Conservation (phyloP, 2,888 invertebrate genomes). For the Aporophyla nigra region DNA sequence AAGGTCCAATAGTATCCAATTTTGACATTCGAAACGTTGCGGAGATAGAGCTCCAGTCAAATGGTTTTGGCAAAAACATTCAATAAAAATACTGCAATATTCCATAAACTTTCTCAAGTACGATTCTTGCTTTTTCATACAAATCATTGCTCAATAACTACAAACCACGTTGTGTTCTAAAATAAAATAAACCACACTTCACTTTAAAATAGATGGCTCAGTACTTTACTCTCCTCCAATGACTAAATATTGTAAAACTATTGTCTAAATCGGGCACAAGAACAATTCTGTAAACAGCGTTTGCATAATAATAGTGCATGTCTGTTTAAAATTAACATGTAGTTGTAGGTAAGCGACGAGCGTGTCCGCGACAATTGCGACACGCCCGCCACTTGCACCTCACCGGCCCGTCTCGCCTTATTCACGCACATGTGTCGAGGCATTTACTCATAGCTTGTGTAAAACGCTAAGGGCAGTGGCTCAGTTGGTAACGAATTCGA, state of each 20-base stretch:
- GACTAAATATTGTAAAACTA: slow-evolving; percentile 31
- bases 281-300: slow-evolving; percentile 38
- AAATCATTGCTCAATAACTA: neutral
- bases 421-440: slow-evolving; percentile 29
- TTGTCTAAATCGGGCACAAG: slow-evolving; percentile 29
- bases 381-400: slow-evolving; percentile 35
- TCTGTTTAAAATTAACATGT: slow-evolving; percentile 66
- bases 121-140: neutral
- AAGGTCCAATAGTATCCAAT: neutral
- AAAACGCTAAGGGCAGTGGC: neutral
- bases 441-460: neutral
- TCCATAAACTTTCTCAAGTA: neutral
- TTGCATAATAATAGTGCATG: slow-evolving; percentile 69
- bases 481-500: neutral
- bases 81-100: neutral
- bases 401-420: slow-evolving; percentile 1
- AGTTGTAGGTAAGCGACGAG: neutral
- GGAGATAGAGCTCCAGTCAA: no score
- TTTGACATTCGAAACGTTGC: neutral
- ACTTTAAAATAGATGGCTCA: slow-evolving; percentile 4
- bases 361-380: slow-evolving; percentile 52
- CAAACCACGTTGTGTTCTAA: neutral
- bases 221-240: slow-evolving; percentile 7
- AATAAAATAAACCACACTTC: neutral
- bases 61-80: neutral